Percentiles rank a stretch among this genome's conserved stretches.
phyloP scores from a whole-genome alignment of 2,113 vertebrate species.

The Andinoacara biseriatus region DNA sequence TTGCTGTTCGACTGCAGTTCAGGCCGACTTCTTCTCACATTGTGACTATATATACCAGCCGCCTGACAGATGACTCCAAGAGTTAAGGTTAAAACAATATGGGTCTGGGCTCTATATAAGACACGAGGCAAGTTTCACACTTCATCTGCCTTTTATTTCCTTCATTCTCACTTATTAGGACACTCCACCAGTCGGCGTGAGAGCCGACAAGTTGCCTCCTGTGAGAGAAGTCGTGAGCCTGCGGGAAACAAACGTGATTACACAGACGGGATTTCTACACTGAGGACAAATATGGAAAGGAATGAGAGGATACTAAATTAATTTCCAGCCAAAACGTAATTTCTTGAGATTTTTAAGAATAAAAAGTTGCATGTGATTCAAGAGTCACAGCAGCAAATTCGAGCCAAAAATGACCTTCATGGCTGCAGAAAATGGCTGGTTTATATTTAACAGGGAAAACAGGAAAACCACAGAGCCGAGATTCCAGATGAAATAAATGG shows the following conservation, averaged over 20 bases:
- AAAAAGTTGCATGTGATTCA: neutral
- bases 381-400: neutral
- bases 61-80: neutral
- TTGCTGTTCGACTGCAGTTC: neutral
- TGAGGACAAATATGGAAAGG: neutral
- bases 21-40: conserved; percentile 1
- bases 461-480: neutral
- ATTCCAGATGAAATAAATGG: neutral
- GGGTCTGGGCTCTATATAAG: neutral
- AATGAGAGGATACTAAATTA: neutral
- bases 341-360: neutral
- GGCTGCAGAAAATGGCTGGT: neutral
- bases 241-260: conserved; percentile 3
- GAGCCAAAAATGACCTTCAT: neutral
- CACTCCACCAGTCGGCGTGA: neutral
- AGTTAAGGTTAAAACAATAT: conserved; percentile 26
- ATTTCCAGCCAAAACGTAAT: neutral
- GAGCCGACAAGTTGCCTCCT: neutral
- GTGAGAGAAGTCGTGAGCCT: neutral
- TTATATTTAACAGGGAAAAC: neutral
- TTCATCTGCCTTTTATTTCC: conserved; percentile 12
- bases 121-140: conserved; percentile 31
- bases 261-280: neutral
- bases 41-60: neutral
- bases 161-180: conserved; percentile 44